Base-by-base conservation (phyloP, 2,888 invertebrate species). In the Hylaea fasciaria region DNA sequence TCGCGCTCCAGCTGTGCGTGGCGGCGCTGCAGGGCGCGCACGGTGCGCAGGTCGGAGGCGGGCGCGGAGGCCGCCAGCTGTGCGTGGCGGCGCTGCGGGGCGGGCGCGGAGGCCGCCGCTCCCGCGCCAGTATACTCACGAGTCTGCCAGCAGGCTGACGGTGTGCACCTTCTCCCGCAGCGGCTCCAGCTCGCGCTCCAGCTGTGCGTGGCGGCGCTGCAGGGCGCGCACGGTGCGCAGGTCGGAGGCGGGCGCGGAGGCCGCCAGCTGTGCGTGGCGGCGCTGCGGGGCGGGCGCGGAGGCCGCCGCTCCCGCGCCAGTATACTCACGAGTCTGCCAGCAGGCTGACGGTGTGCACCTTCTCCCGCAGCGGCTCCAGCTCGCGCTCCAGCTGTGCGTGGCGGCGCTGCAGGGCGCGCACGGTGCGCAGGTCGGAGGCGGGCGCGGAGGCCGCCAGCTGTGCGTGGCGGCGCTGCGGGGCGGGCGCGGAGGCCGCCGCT, bases 1-100 rank as follows among this genome's bases (percentile, higher is more conserved):
- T 99, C 99, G 28, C 99, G 89, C 89, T 99, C 98, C 50, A 99
- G 91, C 86, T 98, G 97, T 73, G 98, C 97, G 86, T 98, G 98
- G 13, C 97, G 93, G 11, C 98, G 93, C 87, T 99, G 98, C 69
- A 98, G 84, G 0, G 98, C 98, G 73, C 97, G 95, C 0, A 98
- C 98, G 0, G 98, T 98, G 74, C 97, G 96, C 43, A 98, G 93
- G 88, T 98, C 98, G 2, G 96, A 95, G 0, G 97, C 97, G 2
- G 96, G 96, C 93, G 77, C 75, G 0, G 94, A 94, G 0, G 94
- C 95, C 45, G 97, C 97, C 59, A 98, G 85, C 82, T 98, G 97
- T 64, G n/a, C n/a, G n/a, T n/a, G n/a, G n/a, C n/a, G n/a, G n/a
- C n/a, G n/a, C n/a, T n/a, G n/a, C n/a, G n/a, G n/a, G n/a, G n/a